A percentile compares a stretch with the other conserved stretches of the same genome.
Evolutionary conservation across 2,888 invertebrate species (phyloP).

Genomic region (Stegophylla sp.): DNA sequence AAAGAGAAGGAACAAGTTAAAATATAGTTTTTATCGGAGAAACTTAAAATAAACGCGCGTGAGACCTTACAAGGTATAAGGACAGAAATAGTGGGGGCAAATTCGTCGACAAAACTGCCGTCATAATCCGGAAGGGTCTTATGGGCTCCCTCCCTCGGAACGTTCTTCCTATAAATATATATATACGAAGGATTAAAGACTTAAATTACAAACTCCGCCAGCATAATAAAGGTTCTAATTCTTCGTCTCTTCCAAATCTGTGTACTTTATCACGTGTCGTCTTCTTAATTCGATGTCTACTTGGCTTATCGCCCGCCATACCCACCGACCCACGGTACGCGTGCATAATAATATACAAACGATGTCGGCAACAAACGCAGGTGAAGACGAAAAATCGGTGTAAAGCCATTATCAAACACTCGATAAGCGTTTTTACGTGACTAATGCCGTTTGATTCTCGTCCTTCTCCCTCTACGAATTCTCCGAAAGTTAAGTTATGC

Average conservation of each 20-base stretch:
- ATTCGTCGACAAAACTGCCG: conserved; percentile 55
- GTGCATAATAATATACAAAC: conserved; percentile 16
- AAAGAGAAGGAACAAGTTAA: not conserved
- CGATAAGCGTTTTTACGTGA: conserved; percentile 37
- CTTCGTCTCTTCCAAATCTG: conserved; percentile 56
- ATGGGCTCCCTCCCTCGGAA: not conserved
- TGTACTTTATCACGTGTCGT: conserved; percentile 59
- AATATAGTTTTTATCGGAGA: conserved; percentile 17
- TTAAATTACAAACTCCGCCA: conserved; percentile 57
- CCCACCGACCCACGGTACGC: not conserved
- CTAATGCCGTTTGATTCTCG: conserved; percentile 15
- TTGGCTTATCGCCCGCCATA: conserved; percentile 55
- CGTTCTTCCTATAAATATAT: conserved; percentile 31
- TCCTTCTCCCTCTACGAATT: not conserved
- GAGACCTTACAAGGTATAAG: conserved; percentile 12
- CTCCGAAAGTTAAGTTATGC: not conserved
- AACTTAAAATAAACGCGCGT: conserved; percentile 55
- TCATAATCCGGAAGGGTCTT: conserved; percentile 58
- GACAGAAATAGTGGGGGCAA: conserved; percentile 12
- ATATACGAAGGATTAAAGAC: conserved; percentile 45
- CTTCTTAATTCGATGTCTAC: conserved; percentile 57
- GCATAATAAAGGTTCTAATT: conserved; percentile 59
- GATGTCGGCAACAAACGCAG: not conserved
- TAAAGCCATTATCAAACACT: conserved; percentile 52
- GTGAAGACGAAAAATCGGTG: conserved; percentile 47